Conservation (phyloP, 2,113 vertebrate genomes). For the Hippocampus comes region DNA sequence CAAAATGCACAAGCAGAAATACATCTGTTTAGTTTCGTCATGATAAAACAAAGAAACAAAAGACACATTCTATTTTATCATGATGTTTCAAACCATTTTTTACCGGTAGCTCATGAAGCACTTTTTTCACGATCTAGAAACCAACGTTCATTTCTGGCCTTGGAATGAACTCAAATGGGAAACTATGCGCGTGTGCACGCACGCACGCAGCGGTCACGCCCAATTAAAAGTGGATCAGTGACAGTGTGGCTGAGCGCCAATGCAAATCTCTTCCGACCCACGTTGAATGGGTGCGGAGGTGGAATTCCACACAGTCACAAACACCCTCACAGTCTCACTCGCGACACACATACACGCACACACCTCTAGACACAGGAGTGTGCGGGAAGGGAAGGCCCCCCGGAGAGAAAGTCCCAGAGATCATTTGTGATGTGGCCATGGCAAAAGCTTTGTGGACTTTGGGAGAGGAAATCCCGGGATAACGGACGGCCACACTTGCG, state of each 20-base stretch:
- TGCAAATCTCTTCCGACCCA: constrained; percentile 66
- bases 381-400: not conserved
- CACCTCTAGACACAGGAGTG: constrained; percentile 1
- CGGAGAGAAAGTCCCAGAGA: constrained; percentile 12
- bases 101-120: too few species aligned
- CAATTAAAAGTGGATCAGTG: constrained; percentile 68
- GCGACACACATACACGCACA: not conserved
- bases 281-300: constrained; percentile 45
- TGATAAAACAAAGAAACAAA: too few species aligned
- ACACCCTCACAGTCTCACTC: too few species aligned
- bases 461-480: constrained; percentile 61
- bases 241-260: constrained; percentile 56
- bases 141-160: not conserved
- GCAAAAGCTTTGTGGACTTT: constrained; percentile 27
- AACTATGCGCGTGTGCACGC: not conserved
- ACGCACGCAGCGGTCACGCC: constrained; percentile 50
- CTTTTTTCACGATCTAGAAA: not conserved
- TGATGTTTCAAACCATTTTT: too few species aligned
- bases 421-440: not conserved
- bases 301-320: constrained; percentile 44
- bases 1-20: not conserved
- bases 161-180: constrained; percentile 16
- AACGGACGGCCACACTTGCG: constrained; percentile 47
- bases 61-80: too few species aligned
- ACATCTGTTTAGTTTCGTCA: not conserved